These are phyloP conservation scores for Drosophila simulans DNA, from an alignment of 1,140 invertebrate species.

Conservation along the genomic window DNA sequence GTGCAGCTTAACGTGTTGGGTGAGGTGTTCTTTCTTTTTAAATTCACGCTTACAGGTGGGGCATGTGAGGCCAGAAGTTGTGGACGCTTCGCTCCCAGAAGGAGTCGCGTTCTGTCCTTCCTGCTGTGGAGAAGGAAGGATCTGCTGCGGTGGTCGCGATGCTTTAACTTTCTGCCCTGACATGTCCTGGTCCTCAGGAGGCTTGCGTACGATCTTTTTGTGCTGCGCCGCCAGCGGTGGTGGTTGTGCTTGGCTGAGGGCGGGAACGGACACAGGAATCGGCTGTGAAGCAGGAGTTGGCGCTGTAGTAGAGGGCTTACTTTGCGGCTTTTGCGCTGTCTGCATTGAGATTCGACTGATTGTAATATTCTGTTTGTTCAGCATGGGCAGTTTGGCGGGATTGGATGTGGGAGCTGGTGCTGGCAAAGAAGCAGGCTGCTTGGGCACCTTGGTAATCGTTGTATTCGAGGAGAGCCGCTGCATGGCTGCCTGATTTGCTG, in stretches of 20 bases:
- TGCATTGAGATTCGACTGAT: constrained; percentile 67
- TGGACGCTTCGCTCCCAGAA: constrained; percentile 16
- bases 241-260: constrained; percentile 22
- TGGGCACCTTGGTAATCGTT: constrained; percentile 65
- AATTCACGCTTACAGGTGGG: constrained; percentile 89
- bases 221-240: constrained; percentile 28
- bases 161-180: constrained; percentile 6
- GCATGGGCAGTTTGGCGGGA: constrained; percentile 59
- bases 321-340: constrained; percentile 32
- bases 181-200: constrained; percentile 4
- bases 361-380: constrained; percentile 78
- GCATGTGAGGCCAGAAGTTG: constrained; percentile 43
- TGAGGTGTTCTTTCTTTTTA: constrained; percentile 90
- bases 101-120: constrained; percentile 6
- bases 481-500: constrained; percentile 53
- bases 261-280: constrained; percentile 7
- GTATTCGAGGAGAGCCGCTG: constrained; percentile 73
- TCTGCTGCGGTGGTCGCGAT: constrained; percentile 12
- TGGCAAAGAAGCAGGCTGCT: constrained; percentile 21
- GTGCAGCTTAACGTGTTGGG: constrained; percentile 90
- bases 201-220: constrained; percentile 29
- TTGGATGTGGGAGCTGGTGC: not conserved
- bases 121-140: constrained; percentile 26
- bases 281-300: constrained; percentile 17
- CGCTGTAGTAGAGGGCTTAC: constrained; percentile 17